A percentile compares a stretch with the other conserved stretches of the same genome.
These are phyloP conservation scores for Apteryx mantelli DNA, from an alignment of 2,113 vertebrate genomes.

Conservation along the genomic window DNA sequence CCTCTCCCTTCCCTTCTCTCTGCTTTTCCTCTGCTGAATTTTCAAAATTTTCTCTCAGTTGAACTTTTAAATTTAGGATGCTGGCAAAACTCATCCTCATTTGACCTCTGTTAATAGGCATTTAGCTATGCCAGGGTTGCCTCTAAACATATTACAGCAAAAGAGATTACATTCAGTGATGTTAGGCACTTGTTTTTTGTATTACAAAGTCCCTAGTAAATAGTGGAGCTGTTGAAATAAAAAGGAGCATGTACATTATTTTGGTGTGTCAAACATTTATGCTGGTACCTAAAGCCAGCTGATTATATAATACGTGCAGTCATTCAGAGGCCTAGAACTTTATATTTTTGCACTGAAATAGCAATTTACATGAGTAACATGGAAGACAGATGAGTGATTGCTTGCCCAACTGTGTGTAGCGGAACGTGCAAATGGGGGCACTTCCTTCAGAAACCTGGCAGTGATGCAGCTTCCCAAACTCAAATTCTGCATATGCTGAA, in stretches of 20 bases:
- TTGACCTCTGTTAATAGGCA: background rate
- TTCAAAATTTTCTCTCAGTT: background rate
- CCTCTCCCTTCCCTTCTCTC: background rate
- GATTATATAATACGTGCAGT: background rate
- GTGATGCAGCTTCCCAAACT: background rate
- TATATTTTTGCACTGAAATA: background rate
- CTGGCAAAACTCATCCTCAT: background rate
- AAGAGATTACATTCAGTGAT: background rate
- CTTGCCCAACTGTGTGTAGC: background rate
- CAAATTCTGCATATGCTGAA: background rate
- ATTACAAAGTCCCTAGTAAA: background rate
- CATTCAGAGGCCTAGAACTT: background rate
- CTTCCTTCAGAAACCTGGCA: background rate
- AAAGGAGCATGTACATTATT: background rate
- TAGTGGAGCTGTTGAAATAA: background rate
- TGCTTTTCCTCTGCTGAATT: background rate
- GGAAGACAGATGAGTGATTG: background rate
- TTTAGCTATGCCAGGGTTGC: background rate
- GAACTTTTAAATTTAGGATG: background rate
- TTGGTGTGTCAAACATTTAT: background rate
- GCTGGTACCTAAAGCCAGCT: background rate
- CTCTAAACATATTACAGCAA: background rate
- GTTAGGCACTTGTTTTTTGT: background rate
- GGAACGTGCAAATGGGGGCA: fast-evolving
- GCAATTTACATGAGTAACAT: background rate